Evolutionary conservation across 2,888 invertebrate species (phyloP).

Genomic region (Drosophila lutescens): DNA sequence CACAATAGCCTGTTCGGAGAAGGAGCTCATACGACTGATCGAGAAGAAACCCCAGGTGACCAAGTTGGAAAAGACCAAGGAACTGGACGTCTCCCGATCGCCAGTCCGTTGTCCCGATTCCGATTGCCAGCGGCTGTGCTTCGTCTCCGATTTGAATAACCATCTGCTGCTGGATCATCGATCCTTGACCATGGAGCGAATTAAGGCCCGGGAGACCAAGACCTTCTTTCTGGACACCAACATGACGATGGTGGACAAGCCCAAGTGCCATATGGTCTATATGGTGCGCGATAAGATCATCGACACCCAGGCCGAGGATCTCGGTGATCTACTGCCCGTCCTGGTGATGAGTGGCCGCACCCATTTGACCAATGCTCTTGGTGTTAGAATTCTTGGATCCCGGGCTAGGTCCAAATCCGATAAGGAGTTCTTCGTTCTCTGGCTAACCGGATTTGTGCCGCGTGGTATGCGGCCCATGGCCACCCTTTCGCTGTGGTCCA

Average conservation of each 20-base stretch:
- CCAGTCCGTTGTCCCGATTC: conserved; percentile 78
- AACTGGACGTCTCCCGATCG: conserved; percentile 60
- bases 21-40: conserved; percentile 37
- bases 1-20: conserved; percentile 45
- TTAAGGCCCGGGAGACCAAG: conserved; percentile 66
- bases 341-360: conserved; percentile 79
- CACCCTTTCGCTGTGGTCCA: conserved; percentile 75
- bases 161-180: conserved; percentile 77
- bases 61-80: conserved; percentile 26
- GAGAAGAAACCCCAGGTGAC: conserved; percentile 19
- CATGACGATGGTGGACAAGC: conserved; percentile 51
- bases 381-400: not conserved
- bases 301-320: conserved; percentile 64
- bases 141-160: conserved; percentile 78
- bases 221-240: conserved; percentile 79
- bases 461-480: conserved; percentile 61
- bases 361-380: conserved; percentile 53
- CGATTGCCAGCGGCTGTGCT: conserved; percentile 67
- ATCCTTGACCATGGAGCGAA: conserved; percentile 74
- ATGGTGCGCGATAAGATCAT: conserved; percentile 74
- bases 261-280: conserved; percentile 75
- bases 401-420: not conserved
- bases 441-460: conserved; percentile 77
- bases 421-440: conserved; percentile 70
- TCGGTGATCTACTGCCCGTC: conserved; percentile 75